Evolutionary conservation across 2,113 vertebrate species (phyloP).

Genomic region (Pteropus alecto): DNA sequence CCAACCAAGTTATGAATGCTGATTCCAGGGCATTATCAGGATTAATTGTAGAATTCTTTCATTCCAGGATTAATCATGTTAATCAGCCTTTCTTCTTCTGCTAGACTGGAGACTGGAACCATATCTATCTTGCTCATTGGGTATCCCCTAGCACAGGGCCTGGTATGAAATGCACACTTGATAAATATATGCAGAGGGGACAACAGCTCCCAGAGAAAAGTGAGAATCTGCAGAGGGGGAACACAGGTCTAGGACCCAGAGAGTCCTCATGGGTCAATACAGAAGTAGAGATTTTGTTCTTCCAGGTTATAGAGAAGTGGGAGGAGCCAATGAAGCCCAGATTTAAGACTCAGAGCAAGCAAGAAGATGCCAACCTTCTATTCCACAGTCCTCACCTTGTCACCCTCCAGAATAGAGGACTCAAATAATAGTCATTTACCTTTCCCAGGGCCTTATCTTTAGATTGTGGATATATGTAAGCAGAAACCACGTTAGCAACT

Average conservation of each 20-base stretch:
- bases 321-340: not conserved
- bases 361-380: not conserved
- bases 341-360: not conserved
- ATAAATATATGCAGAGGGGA: not conserved
- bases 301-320: not conserved
- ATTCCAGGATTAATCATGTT: not conserved
- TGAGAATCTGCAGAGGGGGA: not conserved
- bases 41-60: not conserved
- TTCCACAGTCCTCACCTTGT: not conserved
- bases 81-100: not conserved
- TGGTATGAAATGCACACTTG: not conserved
- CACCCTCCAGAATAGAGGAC: not conserved
- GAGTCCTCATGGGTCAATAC: not conserved
- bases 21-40: not conserved
- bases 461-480: not conserved
- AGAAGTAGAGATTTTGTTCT: not conserved
- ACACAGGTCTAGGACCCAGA: not conserved
- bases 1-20: not conserved
- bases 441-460: not conserved
- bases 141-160: not conserved
- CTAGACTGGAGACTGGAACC: not conserved
- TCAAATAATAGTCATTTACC: not conserved
- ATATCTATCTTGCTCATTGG: not conserved
- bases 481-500: not conserved
- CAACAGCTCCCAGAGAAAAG: not conserved